phyloP scores from a whole-genome alignment of 2,797 vertebrate species.

The Apodemus agrarius region DNA sequence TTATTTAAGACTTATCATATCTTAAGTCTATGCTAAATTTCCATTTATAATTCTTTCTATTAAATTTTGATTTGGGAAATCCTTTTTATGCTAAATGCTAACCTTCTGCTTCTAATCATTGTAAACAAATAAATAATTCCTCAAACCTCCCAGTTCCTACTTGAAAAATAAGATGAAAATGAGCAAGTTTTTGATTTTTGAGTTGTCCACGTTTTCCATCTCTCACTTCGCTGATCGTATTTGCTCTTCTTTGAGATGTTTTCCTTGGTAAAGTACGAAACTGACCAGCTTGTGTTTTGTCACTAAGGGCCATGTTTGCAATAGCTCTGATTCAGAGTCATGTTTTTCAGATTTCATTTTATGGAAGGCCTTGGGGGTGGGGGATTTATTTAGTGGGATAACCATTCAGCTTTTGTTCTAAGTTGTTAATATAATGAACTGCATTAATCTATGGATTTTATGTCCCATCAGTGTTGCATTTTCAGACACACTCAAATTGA shows the following conservation, averaged over 20 bases:
- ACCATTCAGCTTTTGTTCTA: background rate
- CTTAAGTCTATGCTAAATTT: background rate
- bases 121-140: background rate
- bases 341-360: background rate
- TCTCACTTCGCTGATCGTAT: background rate
- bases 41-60: conserved; percentile 4
- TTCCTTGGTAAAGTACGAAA: conserved; percentile 22
- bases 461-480: conserved; percentile 11
- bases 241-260: conserved; percentile 35
- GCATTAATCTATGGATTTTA: conserved; percentile 2
- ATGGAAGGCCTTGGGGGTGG: background rate
- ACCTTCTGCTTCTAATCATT: background rate
- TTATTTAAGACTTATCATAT: background rate
- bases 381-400: conserved; percentile 2
- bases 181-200: conserved; percentile 9
- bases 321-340: background rate
- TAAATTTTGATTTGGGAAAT: conserved; percentile 19
- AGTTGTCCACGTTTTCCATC: background rate
- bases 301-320: background rate
- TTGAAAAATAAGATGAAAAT: background rate
- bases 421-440: conserved; percentile 37
- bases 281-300: background rate
- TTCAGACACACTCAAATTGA: conserved; percentile 12
- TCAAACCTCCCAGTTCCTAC: background rate
- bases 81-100: background rate